These are phyloP conservation scores for Gorsachius goisagi DNA, from an alignment of 2,113 vertebrate genomes.

Conservation along the genomic window DNA sequence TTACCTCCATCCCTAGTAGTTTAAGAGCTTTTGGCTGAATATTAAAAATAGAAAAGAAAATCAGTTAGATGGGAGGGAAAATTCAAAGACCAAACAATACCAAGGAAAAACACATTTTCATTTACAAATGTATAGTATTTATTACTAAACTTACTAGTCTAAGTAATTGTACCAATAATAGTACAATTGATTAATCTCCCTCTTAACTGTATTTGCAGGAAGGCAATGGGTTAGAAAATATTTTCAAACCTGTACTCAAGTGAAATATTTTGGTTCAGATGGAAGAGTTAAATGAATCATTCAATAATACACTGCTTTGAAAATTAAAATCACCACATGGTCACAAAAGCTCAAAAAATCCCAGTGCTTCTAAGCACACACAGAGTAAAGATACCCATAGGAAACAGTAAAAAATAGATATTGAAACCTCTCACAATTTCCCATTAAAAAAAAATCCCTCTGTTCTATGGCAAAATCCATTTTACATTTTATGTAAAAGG, in stretches of 20 bases:
- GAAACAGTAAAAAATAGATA: background rate
- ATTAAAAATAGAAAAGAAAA: slow-evolving; percentile 28
- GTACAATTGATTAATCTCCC: background rate
- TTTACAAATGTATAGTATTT: background rate
- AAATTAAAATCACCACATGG: background rate
- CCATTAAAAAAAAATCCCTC: background rate
- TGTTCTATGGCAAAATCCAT: background rate
- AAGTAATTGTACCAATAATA: background rate
- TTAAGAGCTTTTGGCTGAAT: slow-evolving; percentile 95
- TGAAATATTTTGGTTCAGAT: background rate
- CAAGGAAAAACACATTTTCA: background rate
- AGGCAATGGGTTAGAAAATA: background rate
- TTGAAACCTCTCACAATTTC: background rate
- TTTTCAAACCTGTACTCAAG: background rate
- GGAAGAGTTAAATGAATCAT: background rate
- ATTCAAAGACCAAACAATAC: background rate
- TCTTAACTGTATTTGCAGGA: background rate
- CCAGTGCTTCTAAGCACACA: background rate
- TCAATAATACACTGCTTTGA: background rate
- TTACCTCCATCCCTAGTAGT: slow-evolving; percentile 97
- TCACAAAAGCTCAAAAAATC: background rate
- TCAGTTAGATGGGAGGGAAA: background rate
- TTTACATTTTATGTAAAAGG: background rate
- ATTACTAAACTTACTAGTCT: background rate
- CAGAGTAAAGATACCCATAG: background rate